Conservation (phyloP, 2,888 invertebrate species). For the Dusona sp. region DNA sequence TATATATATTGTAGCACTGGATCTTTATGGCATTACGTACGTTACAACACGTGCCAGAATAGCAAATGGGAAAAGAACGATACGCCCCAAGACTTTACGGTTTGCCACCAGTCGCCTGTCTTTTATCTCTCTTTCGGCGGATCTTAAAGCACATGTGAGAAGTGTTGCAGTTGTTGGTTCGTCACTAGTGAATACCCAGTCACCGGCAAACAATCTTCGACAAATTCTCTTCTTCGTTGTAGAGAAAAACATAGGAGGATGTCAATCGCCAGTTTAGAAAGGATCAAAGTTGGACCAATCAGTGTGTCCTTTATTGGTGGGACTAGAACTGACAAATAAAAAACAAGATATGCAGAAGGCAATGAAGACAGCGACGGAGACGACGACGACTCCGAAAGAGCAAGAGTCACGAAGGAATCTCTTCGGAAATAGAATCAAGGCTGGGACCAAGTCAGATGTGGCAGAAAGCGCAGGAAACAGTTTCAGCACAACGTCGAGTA, state of each 20-base stretch:
- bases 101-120: constrained; percentile 25
- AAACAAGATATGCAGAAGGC: constrained; percentile 49
- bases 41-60: constrained; percentile 52
- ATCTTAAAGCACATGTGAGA: not conserved
- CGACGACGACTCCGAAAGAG: constrained; percentile 46
- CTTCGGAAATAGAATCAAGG: constrained; percentile 71
- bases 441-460: constrained; percentile 62
- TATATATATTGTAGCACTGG: not conserved
- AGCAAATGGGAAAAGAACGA: constrained; percentile 47
- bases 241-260: not conserved
- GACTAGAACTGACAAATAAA: constrained; percentile 14
- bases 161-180: not conserved
- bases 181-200: not conserved
- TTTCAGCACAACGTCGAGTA: constrained; percentile 1
- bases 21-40: constrained; percentile 39
- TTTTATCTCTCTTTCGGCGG: constrained; percentile 13
- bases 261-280: constrained; percentile 11
- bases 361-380: constrained; percentile 18
- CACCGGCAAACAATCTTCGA: not conserved
- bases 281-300: constrained; percentile 25
- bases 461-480: constrained; percentile 39
- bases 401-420: constrained; percentile 63
- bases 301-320: constrained; percentile 7
- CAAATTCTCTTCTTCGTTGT: not conserved
- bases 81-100: constrained; percentile 20